phyloP scores from a whole-genome alignment of 2,113 vertebrate genomes.

The Daphoenositta chrysoptera region DNA sequence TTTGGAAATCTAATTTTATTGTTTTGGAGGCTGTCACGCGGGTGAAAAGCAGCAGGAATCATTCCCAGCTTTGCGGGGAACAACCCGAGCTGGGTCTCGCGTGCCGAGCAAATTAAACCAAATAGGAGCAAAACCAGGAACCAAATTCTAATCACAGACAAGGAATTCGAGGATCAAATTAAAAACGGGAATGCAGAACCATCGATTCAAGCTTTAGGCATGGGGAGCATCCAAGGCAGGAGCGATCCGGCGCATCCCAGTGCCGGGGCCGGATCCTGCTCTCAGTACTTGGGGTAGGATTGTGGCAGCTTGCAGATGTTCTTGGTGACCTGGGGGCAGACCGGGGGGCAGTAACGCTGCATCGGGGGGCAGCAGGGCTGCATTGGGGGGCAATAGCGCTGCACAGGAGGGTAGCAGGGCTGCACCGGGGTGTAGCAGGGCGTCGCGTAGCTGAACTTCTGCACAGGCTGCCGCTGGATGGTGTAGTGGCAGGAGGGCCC shows the following conservation, averaged over 20 bases:
- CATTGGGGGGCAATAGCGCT: background rate
- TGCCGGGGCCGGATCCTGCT: accelerated
- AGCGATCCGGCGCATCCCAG: accelerated
- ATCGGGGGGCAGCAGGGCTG: background rate
- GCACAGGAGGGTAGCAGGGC: background rate
- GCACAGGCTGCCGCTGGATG: constrained; percentile 6
- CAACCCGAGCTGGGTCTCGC: background rate
- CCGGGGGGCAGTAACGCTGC: background rate
- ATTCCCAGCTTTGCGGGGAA: background rate
- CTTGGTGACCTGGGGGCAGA: background rate
- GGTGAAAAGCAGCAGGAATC: background rate
- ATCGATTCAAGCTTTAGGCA: accelerated
- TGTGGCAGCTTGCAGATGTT: background rate
- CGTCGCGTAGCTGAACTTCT: background rate
- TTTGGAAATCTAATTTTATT: constrained; percentile 33
- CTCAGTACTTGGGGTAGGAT: background rate
- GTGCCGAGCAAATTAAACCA: background rate
- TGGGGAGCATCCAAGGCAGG: accelerated
- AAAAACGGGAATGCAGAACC: accelerated
- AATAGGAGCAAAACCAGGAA: background rate
- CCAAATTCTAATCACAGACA: background rate
- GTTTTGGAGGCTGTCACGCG: background rate
- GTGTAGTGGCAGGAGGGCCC: background rate
- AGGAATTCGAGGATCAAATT: accelerated
- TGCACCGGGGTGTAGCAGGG: background rate